Evolutionary conservation across 1,140 invertebrate genomes (phyloP), one percentile per base, ranked within the genome.

Genomic region (Eriosoma lanigerum): DNA sequence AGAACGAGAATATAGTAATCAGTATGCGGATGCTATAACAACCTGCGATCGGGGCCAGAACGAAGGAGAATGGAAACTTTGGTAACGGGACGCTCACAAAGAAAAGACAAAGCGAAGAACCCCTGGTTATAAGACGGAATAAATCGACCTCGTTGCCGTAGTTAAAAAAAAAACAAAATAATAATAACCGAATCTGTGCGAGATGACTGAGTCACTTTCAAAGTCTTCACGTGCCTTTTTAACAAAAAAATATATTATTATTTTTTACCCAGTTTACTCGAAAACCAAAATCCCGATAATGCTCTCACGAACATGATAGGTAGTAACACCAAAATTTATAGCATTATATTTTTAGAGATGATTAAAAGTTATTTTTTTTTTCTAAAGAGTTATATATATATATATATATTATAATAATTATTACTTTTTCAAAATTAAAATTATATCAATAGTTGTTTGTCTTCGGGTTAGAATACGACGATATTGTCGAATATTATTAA

Each of bases 1-100:
- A 70, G 66, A 70, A 50, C 46, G n/a, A 48, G 64, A 48, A 68
- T 68, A n/a, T 38, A 50, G 46, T 50, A 70, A 70, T 70, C 44
- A 26, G 66, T 50, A 70, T 17, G 21, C 66, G 21, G 66, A 48
- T 44, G 66, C 12, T 26, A 48, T 48, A 48, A 70, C 44, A 19
- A 70, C 44, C 44, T 4, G 66, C 44, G 46, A 26, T n/a, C 26
- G 5, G 12, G 44, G 17, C 15, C 17, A 44, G 17, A 21, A 48
- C 46, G 46, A 5, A 26, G 9, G 66, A 38, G 32, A 38, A 38
- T 38, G 8, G 46, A 66, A 66, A 66, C 38, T 66, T 46, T 5
- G 29, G 19, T 29, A 29, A 56, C n/a, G n/a, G 72, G 72, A 50
- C 4, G 72, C 26, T 29, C 32, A 8, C 3, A 19, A 10, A 24